Evolutionary conservation across 2,888 invertebrate species (phyloP).

Genomic region (Pammene fasciana): DNA sequence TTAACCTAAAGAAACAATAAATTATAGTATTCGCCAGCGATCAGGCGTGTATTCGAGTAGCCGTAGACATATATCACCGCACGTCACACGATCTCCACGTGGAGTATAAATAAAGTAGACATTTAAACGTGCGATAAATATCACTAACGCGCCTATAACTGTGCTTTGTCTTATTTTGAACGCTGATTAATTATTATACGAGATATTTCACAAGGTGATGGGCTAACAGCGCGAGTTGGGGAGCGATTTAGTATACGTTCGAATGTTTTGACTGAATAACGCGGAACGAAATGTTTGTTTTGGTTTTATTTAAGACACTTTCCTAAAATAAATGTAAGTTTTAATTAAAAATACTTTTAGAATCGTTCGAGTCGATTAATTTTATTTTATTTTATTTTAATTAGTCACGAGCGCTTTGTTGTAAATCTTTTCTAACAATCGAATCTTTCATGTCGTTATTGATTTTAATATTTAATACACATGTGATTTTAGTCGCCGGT

Average conservation of each 20-base stretch:
- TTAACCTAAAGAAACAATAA: constrained; percentile 16
- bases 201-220: constrained; percentile 50
- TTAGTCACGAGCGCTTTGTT: constrained; percentile 3
- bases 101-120: constrained; percentile 44
- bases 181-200: constrained; percentile 52
- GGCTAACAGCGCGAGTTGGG: constrained; percentile 41
- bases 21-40: constrained; percentile 19
- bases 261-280: constrained; percentile 28
- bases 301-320: constrained; percentile 14
- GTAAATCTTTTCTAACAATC: not conserved
- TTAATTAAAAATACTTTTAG: constrained; percentile 14
- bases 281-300: constrained; percentile 15
- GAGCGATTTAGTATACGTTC: constrained; percentile 29
- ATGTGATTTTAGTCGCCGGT: too few species aligned
- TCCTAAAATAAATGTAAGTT: constrained; percentile 11
- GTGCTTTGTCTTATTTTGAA: constrained; percentile 50
- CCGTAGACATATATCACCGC: constrained; percentile 36
- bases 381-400: too few species aligned
- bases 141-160: constrained; percentile 43
- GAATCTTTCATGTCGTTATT: constrained; percentile 3
- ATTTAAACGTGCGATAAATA: constrained; percentile 46
- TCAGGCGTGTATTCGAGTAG: constrained; percentile 26
- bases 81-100: constrained; percentile 30
- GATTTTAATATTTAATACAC: not conserved
- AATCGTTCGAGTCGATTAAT: not conserved